Evolutionary conservation across 2,797 vertebrate species (phyloP).

Genomic region (Limosa lapponica): DNA sequence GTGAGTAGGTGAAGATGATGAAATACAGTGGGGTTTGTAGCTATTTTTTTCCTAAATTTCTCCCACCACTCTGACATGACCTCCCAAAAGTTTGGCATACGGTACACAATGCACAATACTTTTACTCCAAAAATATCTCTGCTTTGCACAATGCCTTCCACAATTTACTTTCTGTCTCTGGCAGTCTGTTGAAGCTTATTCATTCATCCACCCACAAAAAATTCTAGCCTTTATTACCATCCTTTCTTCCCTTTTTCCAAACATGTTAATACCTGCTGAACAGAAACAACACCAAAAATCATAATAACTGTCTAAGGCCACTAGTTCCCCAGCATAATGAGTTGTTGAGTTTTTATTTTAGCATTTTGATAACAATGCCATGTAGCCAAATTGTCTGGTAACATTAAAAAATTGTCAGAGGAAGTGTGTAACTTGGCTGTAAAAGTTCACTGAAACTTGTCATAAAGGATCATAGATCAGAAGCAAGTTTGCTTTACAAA

Average conservation of each 20-base stretch:
- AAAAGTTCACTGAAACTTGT: constrained; percentile 44
- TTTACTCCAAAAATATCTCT: constrained; percentile 24
- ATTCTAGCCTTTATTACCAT: background rate
- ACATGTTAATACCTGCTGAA: constrained; percentile 36
- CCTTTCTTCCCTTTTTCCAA: background rate
- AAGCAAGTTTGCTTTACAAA: constrained; percentile 9
- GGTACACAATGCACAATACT: background rate
- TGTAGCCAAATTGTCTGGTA: constrained; percentile 13
- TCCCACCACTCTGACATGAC: background rate
- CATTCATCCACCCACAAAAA: constrained; percentile 17
- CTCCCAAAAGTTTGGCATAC: background rate
- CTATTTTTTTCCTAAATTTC: background rate
- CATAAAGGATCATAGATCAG: background rate
- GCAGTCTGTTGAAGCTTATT: background rate
- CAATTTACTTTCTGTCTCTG: constrained; percentile 5
- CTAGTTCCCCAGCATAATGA: background rate
- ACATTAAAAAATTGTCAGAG: background rate
- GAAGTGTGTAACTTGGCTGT: background rate
- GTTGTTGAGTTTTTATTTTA: constrained; percentile 26
- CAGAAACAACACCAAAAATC: constrained; percentile 4
- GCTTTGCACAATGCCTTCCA: constrained; percentile 20
- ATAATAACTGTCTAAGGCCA: constrained; percentile 1
- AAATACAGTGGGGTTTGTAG: background rate
- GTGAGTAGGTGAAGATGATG: background rate
- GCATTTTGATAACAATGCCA: constrained; percentile 15